phyloP scores from a whole-genome alignment of 2,113 vertebrate genomes.

The Chelonoidis abingdonii region DNA sequence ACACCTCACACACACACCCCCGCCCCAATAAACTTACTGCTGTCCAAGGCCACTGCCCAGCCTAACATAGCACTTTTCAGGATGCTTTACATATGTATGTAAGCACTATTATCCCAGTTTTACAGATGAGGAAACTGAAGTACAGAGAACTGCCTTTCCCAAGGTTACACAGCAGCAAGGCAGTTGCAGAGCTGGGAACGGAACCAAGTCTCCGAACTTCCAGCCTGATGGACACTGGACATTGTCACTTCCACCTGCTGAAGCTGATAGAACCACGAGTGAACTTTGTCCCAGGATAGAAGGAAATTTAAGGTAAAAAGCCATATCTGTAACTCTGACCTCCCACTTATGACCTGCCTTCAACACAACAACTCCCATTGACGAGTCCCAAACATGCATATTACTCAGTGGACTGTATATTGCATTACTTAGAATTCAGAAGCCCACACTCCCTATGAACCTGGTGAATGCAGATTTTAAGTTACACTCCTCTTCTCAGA shows the following conservation, averaged over 20 bases:
- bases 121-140: neutral
- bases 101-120: neutral
- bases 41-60: neutral
- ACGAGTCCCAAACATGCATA: neutral
- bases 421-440: neutral
- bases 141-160: neutral
- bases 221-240: accelerated
- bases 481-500: slow-evolving; percentile 36
- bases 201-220: neutral
- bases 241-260: neutral
- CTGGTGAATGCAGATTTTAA: slow-evolving; percentile 40
- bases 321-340: neutral
- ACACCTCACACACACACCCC: neutral
- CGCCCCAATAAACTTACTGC: neutral
- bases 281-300: neutral
- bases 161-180: neutral
- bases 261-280: neutral
- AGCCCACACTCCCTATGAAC: neutral
- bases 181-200: neutral
- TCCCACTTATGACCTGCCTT: neutral
- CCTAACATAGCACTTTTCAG: neutral
- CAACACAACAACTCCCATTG: neutral
- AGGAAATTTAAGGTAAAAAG: neutral
- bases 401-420: neutral
- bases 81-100: neutral